These are phyloP conservation scores for Microcebus murinus DNA, from an alignment of 2,113 vertebrate species.

Conservation along the genomic window DNA sequence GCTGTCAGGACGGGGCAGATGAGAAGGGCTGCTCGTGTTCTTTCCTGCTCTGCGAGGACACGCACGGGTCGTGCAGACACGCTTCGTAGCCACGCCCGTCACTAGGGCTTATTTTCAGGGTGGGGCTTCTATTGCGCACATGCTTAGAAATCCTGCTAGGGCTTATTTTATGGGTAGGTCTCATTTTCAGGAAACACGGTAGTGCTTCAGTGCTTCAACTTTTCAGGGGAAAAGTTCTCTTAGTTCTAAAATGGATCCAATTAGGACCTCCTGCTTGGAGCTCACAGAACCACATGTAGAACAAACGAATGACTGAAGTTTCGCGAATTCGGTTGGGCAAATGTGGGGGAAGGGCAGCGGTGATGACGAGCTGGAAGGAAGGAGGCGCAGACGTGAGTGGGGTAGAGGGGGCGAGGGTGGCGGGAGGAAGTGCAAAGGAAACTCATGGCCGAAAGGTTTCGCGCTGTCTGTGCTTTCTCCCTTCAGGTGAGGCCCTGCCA, in stretches of 20 bases:
- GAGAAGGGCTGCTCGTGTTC: too few relatives aligned
- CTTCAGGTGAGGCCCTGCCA: not conserved
- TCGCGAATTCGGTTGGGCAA: not conserved
- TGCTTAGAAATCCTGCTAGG: too few relatives aligned
- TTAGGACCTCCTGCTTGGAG: not conserved
- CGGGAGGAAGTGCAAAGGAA: not conserved
- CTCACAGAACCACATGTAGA: not conserved
- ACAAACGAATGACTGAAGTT: not conserved
- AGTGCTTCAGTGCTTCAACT: not conserved
- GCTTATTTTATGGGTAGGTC: too few relatives aligned
- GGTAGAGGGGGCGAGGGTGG: not conserved
- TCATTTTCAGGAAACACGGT: too few relatives aligned
- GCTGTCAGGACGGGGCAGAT: too few relatives aligned
- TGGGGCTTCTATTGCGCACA: too few relatives aligned
- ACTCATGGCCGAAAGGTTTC: not conserved
- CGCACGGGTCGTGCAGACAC: too few relatives aligned
- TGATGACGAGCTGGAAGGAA: accelerated
- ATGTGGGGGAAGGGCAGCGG: not conserved
- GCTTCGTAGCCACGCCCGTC: too few relatives aligned
- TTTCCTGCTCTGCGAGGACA: too few relatives aligned
- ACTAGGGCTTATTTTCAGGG: too few relatives aligned
- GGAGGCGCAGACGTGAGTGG: too few relatives aligned
- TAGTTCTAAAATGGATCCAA: not conserved
- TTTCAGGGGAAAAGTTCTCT: not conserved
- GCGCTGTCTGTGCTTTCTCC: not conserved